Evolutionary conservation across 2,888 invertebrate species (phyloP), one percentile per base, ranked within the genome.

Genomic region (Agriopis marginaria): DNA sequence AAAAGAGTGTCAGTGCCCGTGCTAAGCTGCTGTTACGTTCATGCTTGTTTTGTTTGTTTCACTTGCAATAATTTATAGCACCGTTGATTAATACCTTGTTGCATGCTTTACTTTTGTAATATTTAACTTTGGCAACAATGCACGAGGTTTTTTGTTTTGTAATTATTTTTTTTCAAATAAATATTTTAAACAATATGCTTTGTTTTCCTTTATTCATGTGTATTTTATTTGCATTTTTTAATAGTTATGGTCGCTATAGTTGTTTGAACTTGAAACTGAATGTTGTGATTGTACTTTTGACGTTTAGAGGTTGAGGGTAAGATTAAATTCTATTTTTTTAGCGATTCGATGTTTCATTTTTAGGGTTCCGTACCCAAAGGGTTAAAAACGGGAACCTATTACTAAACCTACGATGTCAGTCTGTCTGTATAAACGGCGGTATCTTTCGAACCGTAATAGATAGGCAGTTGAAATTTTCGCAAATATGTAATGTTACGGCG

Each of bases 321-420:
- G 86, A 92, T 90, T 90, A 92, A 90, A 91, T 85, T 90, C 86
- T 93, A 91, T 93, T 92, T 93, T 93, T 90, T 82, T 88, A 91
- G 83, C 68, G 66, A 78, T 81, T 66, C 56, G 75, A 64, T 82
- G 82, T 87, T 89, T 89, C 73, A 86, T 85, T 87, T 59, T 47
- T 12, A 23, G 17, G 17, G 17, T 23, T 23, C 17, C 17, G 17
- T 23, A 23, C 17, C 2, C 17, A 23, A 23, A 23, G 17, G 17
- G n/a, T n/a, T n/a, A n/a, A n/a, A n/a, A n/a, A n/a, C n/a, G n/a
- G n/a, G n/a, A n/a, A n/a, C n/a, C n/a, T n/a, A 23, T 23, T 23
- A 23, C 17, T 23, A 23, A 23, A 23, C 17, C 17, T 23, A 23
- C 17, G 17, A 23, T 23, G 17, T 23, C 0, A 1, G 17, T 23